Evolutionary conservation across 2,888 invertebrate genomes (phyloP), one percentile per base, ranked within the genome.

Genomic region (Melinaea menophilus): DNA sequence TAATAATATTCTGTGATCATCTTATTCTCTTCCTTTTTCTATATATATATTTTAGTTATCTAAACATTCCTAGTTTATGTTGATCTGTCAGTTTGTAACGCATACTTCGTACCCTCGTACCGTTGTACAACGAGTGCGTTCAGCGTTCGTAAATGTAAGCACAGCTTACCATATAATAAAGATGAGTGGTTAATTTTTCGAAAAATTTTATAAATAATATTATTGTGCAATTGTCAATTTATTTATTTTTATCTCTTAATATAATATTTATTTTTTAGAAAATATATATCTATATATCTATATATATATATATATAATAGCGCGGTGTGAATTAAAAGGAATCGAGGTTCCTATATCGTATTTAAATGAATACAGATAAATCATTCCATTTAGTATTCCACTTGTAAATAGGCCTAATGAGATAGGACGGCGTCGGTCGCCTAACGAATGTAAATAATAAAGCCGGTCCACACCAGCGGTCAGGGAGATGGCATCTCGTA

Each of bases 401-500:
- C 82, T 85, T 90, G 90, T 90, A 90, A 85, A 90, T 90, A 90
- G 88, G 90, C 89, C 90, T 89, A 88, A 86, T 81, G 79, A 77
- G 22, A 22, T 22, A 22, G 22, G 22, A 22, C 22, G 22, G 22
- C 22, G 22, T 22, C 22, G 22, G 22, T 22, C 22, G 22, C 22
- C 22, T 22, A 22, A 22, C 22, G 22, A 22, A 22, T 22, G 22
- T 22, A 22, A 22, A 22, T 22, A 22, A 22, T 22, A 22, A 22
- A 22, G 22, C 22, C 22, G 22, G 22, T 22, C 81, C 78, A 74
- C 73, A 80, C 80, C 78, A 79, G 84, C 81, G 79, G 79, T 83
- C 82, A 84, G 86, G 88, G 89, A 84, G 88, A 88, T 87, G 87
- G 88, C 87, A 89, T 90, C 90, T 90, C 90, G 84, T 89, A 90